Percentiles rank a stretch among this genome's conserved stretches.
phyloP scores from a whole-genome alignment of 2,888 invertebrate species.

The Gasteruption jaculator region DNA sequence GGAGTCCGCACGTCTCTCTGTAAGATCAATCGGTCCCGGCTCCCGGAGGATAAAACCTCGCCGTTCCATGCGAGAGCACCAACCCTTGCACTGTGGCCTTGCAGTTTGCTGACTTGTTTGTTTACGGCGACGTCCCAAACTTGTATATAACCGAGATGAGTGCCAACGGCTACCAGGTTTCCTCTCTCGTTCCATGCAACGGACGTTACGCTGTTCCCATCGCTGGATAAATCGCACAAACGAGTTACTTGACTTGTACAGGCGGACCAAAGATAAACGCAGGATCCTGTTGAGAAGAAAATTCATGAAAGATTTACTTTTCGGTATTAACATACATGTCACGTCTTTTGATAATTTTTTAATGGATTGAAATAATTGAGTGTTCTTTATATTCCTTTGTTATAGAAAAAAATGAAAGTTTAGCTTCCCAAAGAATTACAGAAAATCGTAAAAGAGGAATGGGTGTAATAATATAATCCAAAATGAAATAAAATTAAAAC shows the following conservation, averaged over 20 bases:
- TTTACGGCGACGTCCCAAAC: constrained; percentile 97
- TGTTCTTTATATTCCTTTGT: no score
- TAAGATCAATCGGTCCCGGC: constrained; percentile 87
- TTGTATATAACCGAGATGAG: constrained; percentile 94
- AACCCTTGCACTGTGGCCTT: constrained; percentile 87
- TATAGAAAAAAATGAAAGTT: no score
- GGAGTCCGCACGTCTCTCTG: constrained; percentile 91
- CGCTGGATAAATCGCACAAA: constrained; percentile 89
- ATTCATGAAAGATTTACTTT: no score
- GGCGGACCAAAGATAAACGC: constrained; percentile 98
- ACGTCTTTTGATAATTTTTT: no score
- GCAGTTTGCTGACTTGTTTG: constrained; percentile 86
- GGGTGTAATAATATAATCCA: no score
- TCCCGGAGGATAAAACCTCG: constrained; percentile 93
- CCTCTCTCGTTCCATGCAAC: constrained; percentile 99
- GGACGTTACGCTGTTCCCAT: constrained; percentile 94
- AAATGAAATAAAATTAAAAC: no score
- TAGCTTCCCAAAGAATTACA: no score
- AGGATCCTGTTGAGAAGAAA: no score
- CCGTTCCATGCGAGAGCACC: constrained; percentile 97
- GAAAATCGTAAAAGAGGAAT: no score
- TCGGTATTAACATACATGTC: no score
- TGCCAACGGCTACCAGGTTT: constrained; percentile 94
- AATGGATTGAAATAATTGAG: no score
- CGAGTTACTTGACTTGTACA: constrained; percentile 97